Evolutionary conservation across 1,140 invertebrate species (phyloP), one percentile per base, ranked within the genome.

Genomic region (Philaenus spumarius): DNA sequence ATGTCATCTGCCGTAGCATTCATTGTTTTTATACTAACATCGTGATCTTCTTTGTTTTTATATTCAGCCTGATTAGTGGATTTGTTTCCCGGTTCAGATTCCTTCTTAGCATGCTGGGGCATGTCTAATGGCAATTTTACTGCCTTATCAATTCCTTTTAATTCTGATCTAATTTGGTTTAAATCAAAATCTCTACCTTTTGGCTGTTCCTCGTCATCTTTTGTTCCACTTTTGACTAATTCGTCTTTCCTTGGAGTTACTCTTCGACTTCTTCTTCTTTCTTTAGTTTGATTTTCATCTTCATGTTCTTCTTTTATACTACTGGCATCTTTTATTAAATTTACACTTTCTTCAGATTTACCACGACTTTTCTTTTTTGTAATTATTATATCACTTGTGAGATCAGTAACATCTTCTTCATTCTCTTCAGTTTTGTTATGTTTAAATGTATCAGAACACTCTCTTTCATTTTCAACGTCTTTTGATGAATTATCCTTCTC

Each of bases 161-260:
- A 68, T 69, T 92, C 89, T 0, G 86, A 89, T 62, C 88, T 74
- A 58, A 91, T 90, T 74, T 90, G 85, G 72, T 87, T 89, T 1
- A 91, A 74, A 74, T 91, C 88, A 66, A 89, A 90, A 68, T 89
- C 86, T 3, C 85, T 74, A 14, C 84, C 83, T 62, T 83, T 84
- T 0, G 80, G 74, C 67, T 55, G 63, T 19, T 60, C 51, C 9
- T 58, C 55, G 11, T 59, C 57, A 51, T 30, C 35, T 59, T 63
- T 58, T 23, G 30, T 50, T 54, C 23, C n/a, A 17, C 34, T 37
- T 37, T 52, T 53, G 4, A 24, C 22, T 40, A 11, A 3, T 5
- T 58, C 56, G 19, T 58, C 56, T 51, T 58, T 58, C 26, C 47
- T 58, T 15, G 23, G 37, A 14, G 47, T 48, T 15, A 58, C 45